These are phyloP conservation scores for Somateria mollissima DNA, from an alignment of 2,797 vertebrate species.

Conservation along the genomic window DNA sequence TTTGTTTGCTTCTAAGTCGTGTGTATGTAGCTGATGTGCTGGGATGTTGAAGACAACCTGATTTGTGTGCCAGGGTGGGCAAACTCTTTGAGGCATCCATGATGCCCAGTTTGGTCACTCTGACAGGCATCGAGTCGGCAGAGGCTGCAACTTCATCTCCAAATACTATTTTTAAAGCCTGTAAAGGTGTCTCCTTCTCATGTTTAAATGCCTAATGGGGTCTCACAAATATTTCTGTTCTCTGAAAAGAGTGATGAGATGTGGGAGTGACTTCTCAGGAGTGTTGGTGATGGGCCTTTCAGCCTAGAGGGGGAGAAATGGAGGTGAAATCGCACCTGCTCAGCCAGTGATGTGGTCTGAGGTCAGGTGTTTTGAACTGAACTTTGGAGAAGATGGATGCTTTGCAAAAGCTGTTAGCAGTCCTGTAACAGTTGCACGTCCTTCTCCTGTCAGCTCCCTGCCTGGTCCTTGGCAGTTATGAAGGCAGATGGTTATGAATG, in stretches of 20 bases:
- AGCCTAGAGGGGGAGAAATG: background rate
- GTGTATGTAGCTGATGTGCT: background rate
- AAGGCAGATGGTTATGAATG: background rate
- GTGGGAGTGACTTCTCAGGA: background rate
- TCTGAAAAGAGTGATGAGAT: background rate
- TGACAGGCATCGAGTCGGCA: background rate
- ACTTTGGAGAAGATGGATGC: background rate
- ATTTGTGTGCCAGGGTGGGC: background rate
- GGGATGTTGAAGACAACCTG: background rate
- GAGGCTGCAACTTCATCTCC: background rate
- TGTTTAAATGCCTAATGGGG: background rate
- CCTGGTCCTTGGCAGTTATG: too few species aligned
- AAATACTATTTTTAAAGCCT: too few species aligned
- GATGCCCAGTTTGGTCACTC: background rate
- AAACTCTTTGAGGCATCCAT: accelerated
- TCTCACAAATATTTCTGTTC: background rate
- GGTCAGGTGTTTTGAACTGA: background rate
- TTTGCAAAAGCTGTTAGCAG: conserved; percentile 3
- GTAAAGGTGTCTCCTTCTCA: background rate
- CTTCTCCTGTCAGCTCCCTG: too few species aligned
- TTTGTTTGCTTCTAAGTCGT: accelerated
- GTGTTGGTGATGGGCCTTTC: background rate
- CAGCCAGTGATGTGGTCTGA: background rate
- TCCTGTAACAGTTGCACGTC: too few species aligned
- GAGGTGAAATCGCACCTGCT: background rate